Conservation (phyloP, 2,888 invertebrate genomes). For the Catocala nupta region DNA sequence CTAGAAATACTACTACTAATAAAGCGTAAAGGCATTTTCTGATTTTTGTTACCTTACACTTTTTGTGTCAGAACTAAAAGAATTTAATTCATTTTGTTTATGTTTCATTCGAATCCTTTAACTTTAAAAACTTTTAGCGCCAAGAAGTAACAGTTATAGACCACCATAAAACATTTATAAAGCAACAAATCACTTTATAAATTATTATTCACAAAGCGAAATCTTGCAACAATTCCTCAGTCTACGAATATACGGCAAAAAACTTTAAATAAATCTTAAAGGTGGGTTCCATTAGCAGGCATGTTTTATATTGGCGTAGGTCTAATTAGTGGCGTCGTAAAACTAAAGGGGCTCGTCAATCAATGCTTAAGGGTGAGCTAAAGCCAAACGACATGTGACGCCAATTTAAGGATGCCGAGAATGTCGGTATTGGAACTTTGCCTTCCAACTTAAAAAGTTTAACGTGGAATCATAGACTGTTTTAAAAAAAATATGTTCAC, state of each 20-base stretch:
- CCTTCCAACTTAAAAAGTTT: constrained; percentile 18
- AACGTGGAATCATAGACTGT: neutral
- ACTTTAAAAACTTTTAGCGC: too few species aligned
- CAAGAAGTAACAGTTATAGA: too few species aligned
- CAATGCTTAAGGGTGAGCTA: constrained; percentile 72
- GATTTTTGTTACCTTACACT: too few species aligned
- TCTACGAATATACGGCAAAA: constrained; percentile 11
- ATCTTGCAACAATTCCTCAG: constrained; percentile 3
- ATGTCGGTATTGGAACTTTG: constrained; percentile 11
- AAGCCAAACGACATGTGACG: constrained; percentile 44
- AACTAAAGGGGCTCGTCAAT: constrained; percentile 79
- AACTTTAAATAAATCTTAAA: constrained; percentile 27
- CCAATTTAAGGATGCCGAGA: constrained; percentile 36
- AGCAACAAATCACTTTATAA: neutral
- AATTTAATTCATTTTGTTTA: too few species aligned
- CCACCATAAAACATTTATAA: neutral
- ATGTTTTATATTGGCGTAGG: constrained; percentile 68
- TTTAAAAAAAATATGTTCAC: neutral
- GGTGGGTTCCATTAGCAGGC: constrained; percentile 46
- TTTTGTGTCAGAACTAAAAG: too few species aligned
- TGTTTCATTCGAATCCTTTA: too few species aligned
- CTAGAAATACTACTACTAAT: too few species aligned
- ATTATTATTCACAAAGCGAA: neutral
- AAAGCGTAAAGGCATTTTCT: too few species aligned
- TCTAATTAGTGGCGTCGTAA: constrained; percentile 82